Base-by-base conservation (phyloP, 2,888 invertebrate genomes). In the Stenotaenia linearis region DNA sequence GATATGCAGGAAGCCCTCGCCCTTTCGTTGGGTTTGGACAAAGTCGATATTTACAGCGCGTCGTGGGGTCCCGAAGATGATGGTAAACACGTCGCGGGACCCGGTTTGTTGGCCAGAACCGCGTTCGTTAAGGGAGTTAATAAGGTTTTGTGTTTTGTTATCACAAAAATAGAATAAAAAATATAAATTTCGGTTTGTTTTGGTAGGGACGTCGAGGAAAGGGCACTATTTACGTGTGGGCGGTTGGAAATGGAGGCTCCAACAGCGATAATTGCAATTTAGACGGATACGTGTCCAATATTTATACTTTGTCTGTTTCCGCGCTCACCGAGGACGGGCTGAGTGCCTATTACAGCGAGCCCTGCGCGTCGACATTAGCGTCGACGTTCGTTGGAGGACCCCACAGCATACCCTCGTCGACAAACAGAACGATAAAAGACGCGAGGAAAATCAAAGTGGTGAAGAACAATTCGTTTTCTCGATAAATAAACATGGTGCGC, bases 271-370 rank as follows among this genome's bases (percentile, higher is more conserved):
- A 86, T 83, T 87, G 87, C 82, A 85, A 86, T 82, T 86, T 87
- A 82, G 88, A 88, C 82, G 87, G 87, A 6, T 88, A 88, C 83
- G 86, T 86, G 1, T 85, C 85, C 23, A 85, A 85, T 82, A 85
- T 86, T 56, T 87, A 87, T 83, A 87, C 87, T 0, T 82, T 88
- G 30, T 85, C 87, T 5, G 85, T 88, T 78, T 86, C 85, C 80
- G 85, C 86, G 75, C 84, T 87, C 3, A 85, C 86, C 1, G 84
- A 85, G 81, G 81, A 75, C 28, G 84, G 84, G 6, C 75, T 78
- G 4, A 82, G 82, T 25, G 81, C 83, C 23, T 81, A 80, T 75
- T 84, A 84, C 79, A 81, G 82, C 15, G 84, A 84, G 61, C 82
- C 82, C 0, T 83, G 83, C 61, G 82, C 83, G 5, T 79, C 82